Conservation (phyloP, 2,888 invertebrate species). For the Sesamia inferens region DNA sequence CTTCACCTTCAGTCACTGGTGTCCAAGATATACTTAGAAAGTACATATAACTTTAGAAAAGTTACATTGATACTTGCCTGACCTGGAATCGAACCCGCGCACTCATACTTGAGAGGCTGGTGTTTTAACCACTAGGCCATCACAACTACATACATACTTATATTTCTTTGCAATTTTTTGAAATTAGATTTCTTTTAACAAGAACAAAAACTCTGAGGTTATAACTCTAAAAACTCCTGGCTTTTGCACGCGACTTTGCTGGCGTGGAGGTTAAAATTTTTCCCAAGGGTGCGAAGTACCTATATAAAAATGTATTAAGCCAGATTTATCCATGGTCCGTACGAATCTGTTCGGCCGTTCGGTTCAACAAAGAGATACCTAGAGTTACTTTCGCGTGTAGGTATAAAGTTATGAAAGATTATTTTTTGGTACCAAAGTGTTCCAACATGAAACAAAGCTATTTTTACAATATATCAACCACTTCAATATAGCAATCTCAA, state of each 20-base stretch:
- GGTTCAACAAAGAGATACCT: neutral
- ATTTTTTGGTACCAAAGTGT: neutral
- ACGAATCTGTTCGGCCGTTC: no score
- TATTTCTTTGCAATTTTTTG: no score
- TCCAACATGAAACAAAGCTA: neutral
- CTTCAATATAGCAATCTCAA: neutral
- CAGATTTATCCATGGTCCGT: neutral
- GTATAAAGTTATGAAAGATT: no score
- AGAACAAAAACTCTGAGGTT: neutral
- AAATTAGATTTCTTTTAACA: neutral
- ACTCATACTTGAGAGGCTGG: no score
- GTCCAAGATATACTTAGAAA: no score
- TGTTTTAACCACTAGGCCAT: no score
- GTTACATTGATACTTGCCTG: no score
- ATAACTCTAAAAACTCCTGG: neutral
- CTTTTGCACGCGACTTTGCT: neutral
- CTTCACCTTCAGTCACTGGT: no score
- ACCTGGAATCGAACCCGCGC: no score
- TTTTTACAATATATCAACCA: no score
- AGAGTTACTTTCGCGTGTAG: neutral
- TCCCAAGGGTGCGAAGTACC: neutral
- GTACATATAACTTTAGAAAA: no score
- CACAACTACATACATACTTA: no score
- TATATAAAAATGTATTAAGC: neutral
- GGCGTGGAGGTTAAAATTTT: neutral